Conservation (phyloP, 2,888 invertebrate genomes). For the Troides helena region DNA sequence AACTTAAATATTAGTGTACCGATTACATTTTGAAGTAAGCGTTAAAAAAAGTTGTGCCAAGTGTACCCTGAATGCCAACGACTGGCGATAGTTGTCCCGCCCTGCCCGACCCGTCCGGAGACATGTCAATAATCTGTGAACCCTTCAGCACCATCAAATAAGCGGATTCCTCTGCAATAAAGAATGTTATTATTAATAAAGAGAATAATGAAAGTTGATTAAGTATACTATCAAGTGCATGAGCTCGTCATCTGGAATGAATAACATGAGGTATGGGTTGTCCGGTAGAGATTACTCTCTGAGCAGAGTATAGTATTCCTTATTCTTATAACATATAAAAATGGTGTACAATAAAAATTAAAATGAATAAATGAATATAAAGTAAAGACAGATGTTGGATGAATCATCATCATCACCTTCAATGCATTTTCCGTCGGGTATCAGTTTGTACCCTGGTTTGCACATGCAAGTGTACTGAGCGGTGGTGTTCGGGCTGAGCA, state of each 20-base stretch:
- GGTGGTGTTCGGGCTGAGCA: constrained; percentile 88
- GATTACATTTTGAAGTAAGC: neutral
- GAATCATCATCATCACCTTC: constrained; percentile 69
- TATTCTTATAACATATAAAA: too few relatives aligned
- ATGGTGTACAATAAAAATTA: too few relatives aligned
- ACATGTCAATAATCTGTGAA: constrained; percentile 92
- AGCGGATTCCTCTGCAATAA: constrained; percentile 86
- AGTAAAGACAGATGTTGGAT: too few relatives aligned
- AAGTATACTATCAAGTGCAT: too few relatives aligned
- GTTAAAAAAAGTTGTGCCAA: neutral
- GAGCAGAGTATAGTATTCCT: too few relatives aligned
- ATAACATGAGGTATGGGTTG: too few relatives aligned
- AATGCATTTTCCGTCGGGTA: constrained; percentile 85
- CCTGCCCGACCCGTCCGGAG: constrained; percentile 86
- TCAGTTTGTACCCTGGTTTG: constrained; percentile 89
- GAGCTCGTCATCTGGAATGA: too few relatives aligned
- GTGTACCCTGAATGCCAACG: constrained; percentile 85
- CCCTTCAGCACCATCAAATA: constrained; percentile 95
- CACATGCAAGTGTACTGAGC: constrained; percentile 93
- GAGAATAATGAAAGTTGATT: neutral
- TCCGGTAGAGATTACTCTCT: too few relatives aligned
- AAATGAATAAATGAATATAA: too few relatives aligned
- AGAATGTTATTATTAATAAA: constrained; percentile 2
- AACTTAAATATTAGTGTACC: too few relatives aligned
- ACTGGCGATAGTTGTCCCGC: constrained; percentile 91